phyloP scores from a whole-genome alignment of 2,113 vertebrate species.

The Halcyon malimbica region DNA sequence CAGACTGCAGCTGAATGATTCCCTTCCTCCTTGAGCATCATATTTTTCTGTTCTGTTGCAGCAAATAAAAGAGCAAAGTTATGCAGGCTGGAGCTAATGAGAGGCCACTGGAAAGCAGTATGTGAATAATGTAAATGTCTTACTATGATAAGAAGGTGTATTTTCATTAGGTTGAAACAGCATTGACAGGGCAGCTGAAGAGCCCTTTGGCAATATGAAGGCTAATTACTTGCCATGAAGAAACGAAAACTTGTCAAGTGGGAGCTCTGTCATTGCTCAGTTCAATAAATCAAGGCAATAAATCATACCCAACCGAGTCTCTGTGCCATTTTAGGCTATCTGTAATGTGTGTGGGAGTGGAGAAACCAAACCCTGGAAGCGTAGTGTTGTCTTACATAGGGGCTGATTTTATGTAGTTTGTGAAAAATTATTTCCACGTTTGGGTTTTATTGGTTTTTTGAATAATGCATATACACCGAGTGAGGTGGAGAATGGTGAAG shows the following conservation, averaged over 20 bases:
- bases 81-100: conserved; percentile 34
- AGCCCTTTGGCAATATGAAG: conserved; percentile 73
- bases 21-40: background rate
- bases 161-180: conserved; percentile 57
- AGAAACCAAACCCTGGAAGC: background rate
- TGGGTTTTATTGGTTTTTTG: background rate
- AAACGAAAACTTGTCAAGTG: conserved; percentile 68
- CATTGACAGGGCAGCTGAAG: conserved; percentile 69
- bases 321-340: conserved; percentile 31
- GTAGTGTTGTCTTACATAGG: background rate
- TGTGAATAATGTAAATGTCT: conserved; percentile 58
- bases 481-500: background rate
- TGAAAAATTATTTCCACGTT: background rate
- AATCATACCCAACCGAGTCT: conserved; percentile 46
- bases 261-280: conserved; percentile 59
- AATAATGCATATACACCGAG: background rate
- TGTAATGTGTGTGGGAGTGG: background rate
- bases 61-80: conserved; percentile 21
- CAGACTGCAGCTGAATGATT: background rate
- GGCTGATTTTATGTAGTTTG: background rate
- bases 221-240: conserved; percentile 77
- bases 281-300: conserved; percentile 75
- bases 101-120: conserved; percentile 38
- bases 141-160: conserved; percentile 37
- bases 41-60: background rate